Conservation (phyloP, 2,888 invertebrate genomes). For the Rhopalosiphum nymphaeae region DNA sequence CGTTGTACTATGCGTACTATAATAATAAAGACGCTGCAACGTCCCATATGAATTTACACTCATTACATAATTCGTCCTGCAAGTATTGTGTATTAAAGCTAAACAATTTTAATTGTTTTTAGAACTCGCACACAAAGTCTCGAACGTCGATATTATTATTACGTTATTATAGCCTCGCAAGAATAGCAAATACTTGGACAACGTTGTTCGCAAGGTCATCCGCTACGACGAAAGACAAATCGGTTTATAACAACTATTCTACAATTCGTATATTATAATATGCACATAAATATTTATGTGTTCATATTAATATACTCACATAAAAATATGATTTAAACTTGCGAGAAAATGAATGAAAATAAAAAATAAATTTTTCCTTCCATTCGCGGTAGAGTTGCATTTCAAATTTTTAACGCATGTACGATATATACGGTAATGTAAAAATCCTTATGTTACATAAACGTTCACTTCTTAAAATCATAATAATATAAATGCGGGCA, state of each 20-base stretch:
- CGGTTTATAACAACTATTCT: constrained; percentile 39
- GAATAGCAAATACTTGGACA: constrained; percentile 29
- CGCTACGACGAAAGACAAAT: constrained; percentile 34
- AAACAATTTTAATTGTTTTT: background rate
- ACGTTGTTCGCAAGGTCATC: background rate
- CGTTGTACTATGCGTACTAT: background rate
- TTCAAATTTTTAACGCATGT: background rate
- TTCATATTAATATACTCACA: too few relatives aligned
- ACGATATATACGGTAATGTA: background rate
- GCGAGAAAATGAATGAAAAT: background rate
- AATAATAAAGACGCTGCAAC: background rate
- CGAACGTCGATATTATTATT: background rate
- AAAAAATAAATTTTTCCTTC: background rate
- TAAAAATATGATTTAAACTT: background rate
- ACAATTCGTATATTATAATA: background rate
- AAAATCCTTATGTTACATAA: background rate
- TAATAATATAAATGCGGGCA: background rate
- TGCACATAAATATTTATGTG: background rate
- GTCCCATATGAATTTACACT: background rate
- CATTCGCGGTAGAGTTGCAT: background rate
- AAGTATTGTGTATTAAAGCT: background rate
- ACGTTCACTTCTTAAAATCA: constrained; percentile 21
- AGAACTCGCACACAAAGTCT: background rate
- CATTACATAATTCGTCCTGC: background rate
- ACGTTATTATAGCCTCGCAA: background rate